Conservation (phyloP, 2,113 vertebrate species). For the Vicugna pacos region DNA sequence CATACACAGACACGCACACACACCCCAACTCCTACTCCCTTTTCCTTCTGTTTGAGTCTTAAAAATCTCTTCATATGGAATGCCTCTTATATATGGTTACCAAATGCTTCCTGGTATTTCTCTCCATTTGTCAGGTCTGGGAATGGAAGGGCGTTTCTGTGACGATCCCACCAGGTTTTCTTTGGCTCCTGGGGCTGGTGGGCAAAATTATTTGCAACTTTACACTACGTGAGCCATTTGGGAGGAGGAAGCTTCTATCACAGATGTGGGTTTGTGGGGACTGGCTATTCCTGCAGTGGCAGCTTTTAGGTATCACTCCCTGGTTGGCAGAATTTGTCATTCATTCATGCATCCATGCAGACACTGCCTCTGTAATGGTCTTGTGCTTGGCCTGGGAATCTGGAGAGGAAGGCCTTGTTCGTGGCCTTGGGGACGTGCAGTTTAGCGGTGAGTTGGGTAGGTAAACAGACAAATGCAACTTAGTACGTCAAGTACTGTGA, state of each 20-base stretch:
- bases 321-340: not conserved
- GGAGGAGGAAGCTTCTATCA: not conserved
- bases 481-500: not conserved
- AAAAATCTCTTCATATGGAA: not conserved
- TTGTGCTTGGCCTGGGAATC: not conserved
- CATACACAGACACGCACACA: not conserved
- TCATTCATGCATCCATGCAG: not conserved
- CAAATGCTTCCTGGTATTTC: not conserved
- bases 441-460: not conserved
- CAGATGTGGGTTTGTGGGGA: not conserved
- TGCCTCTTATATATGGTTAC: not conserved
- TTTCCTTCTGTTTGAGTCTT: not conserved
- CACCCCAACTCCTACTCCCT: not conserved
- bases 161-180: not conserved
- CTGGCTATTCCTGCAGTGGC: not conserved
- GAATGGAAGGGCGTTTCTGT: constrained; percentile 18
- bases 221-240: not conserved
- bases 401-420: not conserved
- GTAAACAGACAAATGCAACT: not conserved
- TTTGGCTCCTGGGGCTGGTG: not conserved
- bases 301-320: not conserved
- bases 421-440: not conserved
- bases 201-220: not conserved
- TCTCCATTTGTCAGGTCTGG: not conserved
- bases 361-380: not conserved